phyloP scores from a whole-genome alignment of 1,140 invertebrate species.

The Littorina saxatilis region DNA sequence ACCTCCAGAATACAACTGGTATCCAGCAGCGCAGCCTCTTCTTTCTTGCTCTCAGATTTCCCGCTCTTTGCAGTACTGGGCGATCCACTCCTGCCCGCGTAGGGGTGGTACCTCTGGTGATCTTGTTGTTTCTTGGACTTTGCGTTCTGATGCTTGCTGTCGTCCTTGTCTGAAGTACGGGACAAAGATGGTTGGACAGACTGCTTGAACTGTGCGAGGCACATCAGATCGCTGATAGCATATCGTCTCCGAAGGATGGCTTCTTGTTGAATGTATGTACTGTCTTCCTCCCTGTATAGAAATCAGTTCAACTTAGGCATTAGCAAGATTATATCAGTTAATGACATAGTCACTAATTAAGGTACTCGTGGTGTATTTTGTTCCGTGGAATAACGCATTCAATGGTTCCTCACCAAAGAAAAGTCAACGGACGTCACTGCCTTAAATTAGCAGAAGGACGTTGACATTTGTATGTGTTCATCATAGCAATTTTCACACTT shows the following conservation, averaged over 20 bases:
- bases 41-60: background rate
- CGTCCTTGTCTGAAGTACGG: background rate
- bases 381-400: no score
- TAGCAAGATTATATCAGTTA: no score
- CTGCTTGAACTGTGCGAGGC: constrained; percentile 18
- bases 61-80: background rate
- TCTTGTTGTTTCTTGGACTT: background rate
- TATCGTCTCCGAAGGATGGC: constrained; percentile 49
- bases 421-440: no score
- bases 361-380: no score
- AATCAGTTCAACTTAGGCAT: no score
- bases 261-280: constrained; percentile 67
- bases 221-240: constrained; percentile 53
- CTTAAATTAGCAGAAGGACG: no score
- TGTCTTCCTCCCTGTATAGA: constrained; percentile 60
- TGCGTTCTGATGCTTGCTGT: background rate
- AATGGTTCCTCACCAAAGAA: no score
- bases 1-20: constrained; percentile 41
- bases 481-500: no score
- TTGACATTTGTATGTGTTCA: no score
- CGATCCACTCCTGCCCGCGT: background rate
- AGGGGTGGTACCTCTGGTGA: background rate
- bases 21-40: constrained; percentile 44
- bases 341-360: no score
- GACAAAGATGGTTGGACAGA: background rate